Percentiles rank a stretch among this genome's conserved stretches.
These are phyloP conservation scores for Cheilosia scutellata DNA, from an alignment of 2,888 invertebrate genomes.

Conservation along the genomic window DNA sequence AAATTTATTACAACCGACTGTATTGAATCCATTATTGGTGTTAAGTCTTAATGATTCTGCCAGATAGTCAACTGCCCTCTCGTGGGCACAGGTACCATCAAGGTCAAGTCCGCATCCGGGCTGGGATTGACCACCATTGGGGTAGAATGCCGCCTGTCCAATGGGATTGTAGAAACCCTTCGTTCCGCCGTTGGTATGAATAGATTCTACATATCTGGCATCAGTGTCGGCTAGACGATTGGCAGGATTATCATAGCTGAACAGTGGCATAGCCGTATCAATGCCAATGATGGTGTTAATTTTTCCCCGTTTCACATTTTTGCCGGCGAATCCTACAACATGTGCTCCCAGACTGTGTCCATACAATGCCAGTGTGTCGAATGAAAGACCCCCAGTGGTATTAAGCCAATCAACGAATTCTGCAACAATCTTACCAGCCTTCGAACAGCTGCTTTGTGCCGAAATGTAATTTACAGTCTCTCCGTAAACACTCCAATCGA, in stretches of 20 bases:
- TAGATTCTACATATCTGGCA: slow-evolving; percentile 76
- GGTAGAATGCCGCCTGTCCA: slow-evolving; percentile 84
- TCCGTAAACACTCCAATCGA: slow-evolving; percentile 86
- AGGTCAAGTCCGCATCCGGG: slow-evolving; percentile 83
- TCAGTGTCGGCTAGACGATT: slow-evolving; percentile 67
- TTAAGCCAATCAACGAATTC: slow-evolving; percentile 81
- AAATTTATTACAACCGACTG: slow-evolving; percentile 33
- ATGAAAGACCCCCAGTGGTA: slow-evolving; percentile 84
- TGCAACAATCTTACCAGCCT: slow-evolving; percentile 72
- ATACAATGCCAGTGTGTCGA: slow-evolving; percentile 84
- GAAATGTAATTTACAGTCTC: slow-evolving; percentile 85
- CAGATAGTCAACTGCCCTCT: slow-evolving; percentile 81
- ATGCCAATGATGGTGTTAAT: slow-evolving; percentile 85
- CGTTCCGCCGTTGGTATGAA: slow-evolving; percentile 76
- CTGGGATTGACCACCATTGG: slow-evolving; percentile 85
- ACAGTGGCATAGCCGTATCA: slow-evolving; percentile 77
- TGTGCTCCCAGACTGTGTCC: slow-evolving; percentile 86
- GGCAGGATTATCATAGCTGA: slow-evolving; percentile 41
- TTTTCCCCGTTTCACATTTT: slow-evolving; percentile 85
- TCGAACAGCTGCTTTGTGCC: slow-evolving; percentile 83
- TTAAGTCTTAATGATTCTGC: slow-evolving; percentile 81
- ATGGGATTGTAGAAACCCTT: slow-evolving; percentile 76
- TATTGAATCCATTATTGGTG: slow-evolving; percentile 8
- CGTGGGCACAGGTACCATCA: slow-evolving; percentile 81
- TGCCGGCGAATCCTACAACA: slow-evolving; percentile 86